Evolutionary conservation across 2,888 invertebrate species (phyloP).

Genomic region (Chloromyia formosa): DNA sequence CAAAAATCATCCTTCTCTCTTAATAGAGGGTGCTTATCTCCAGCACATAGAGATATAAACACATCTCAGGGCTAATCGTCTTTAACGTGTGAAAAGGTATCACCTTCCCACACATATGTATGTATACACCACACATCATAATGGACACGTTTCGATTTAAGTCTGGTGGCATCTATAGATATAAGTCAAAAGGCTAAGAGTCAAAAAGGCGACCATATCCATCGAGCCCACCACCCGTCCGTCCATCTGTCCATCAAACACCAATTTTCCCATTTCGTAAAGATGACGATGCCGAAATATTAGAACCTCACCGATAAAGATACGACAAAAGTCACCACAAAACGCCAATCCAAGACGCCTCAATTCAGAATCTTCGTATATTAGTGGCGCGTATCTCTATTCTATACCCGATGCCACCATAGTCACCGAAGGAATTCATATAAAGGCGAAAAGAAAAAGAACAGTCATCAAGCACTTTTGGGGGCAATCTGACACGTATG

Average conservation of each 20-base stretch:
- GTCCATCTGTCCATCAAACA: slow-evolving; percentile 12
- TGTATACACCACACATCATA: no score
- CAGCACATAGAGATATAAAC: background rate
- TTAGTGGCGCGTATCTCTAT: background rate
- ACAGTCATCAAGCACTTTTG: slow-evolving; percentile 42
- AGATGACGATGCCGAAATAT: slow-evolving; percentile 15
- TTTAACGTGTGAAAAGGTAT: background rate
- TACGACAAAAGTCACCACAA: slow-evolving; percentile 16
- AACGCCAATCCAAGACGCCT: background rate
- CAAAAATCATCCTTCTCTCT: no score
- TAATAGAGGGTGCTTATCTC: no score
- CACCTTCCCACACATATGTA: background rate
- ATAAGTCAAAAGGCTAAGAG: background rate
- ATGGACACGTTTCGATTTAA: background rate
- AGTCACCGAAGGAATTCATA: background rate
- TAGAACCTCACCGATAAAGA: background rate
- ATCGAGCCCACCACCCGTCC: background rate
- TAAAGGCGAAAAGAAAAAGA: slow-evolving; percentile 18
- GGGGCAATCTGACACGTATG: slow-evolving; percentile 52
- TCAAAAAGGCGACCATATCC: background rate
- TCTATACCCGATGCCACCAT: background rate
- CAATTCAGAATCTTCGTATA: background rate
- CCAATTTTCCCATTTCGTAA: slow-evolving; percentile 26
- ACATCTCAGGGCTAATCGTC: background rate
- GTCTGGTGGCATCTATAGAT: background rate